These are phyloP conservation scores for Aleiodes sp. DNA, from an alignment of 1,140 invertebrate genomes.

Conservation along the genomic window DNA sequence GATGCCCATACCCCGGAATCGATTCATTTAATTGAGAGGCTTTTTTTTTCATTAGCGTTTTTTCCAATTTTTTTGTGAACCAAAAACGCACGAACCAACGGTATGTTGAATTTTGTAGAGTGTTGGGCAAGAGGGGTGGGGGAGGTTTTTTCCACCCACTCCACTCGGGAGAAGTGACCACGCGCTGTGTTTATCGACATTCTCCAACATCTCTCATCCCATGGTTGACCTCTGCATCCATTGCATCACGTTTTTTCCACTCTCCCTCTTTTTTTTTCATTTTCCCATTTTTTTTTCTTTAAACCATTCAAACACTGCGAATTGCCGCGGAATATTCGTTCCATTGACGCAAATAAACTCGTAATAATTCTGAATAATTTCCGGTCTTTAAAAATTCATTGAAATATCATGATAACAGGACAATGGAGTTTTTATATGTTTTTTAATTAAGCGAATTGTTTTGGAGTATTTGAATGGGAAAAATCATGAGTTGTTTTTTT, in stretches of 20 bases:
- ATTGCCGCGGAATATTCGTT: slow-evolving; percentile 2
- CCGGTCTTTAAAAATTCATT: neutral
- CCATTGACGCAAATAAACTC: neutral
- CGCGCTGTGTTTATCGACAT: slow-evolving; percentile 53
- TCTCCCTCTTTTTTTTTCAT: neutral
- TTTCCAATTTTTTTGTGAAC: slow-evolving; percentile 27
- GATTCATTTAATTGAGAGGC: slow-evolving; percentile 58
- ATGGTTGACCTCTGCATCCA: neutral
- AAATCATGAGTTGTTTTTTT: too few relatives aligned
- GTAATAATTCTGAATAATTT: neutral
- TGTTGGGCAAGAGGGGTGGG: slow-evolving; percentile 44
- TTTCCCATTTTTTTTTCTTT: slow-evolving; percentile 12
- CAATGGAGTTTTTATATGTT: neutral
- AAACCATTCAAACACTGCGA: neutral
- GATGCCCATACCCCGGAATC: slow-evolving; percentile 38
- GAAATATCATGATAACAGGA: neutral
- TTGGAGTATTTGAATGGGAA: too few relatives aligned
- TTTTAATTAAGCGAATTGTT: neutral
- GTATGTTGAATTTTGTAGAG: slow-evolving; percentile 52
- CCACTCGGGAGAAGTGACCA: slow-evolving; percentile 17
- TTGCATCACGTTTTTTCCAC: slow-evolving; percentile 3
- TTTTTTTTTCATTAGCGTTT: slow-evolving; percentile 25
- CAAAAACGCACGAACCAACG: slow-evolving; percentile 43
- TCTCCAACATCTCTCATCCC: slow-evolving; percentile 35
- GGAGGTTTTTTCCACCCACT: neutral